phyloP scores from a whole-genome alignment of 2,888 invertebrate genomes.

The Smittia sp. region DNA sequence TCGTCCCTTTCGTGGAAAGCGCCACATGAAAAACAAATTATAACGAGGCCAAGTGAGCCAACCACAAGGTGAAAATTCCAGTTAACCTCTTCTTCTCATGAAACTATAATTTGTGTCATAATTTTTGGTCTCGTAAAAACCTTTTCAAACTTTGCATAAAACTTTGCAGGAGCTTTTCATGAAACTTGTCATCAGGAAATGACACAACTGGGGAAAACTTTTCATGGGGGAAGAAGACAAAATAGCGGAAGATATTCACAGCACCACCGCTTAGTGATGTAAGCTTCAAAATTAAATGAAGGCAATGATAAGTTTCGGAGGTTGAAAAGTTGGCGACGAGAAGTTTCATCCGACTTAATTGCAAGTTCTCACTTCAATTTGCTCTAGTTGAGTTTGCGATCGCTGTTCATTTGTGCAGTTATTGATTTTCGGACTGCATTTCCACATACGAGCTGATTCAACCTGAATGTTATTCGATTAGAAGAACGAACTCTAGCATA shows the following conservation, averaged over 20 bases:
- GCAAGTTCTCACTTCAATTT: too few species aligned
- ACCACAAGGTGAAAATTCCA: neutral
- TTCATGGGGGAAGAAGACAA: neutral
- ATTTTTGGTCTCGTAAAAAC: neutral
- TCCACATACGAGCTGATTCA: too few species aligned
- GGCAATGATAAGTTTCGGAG: too few species aligned
- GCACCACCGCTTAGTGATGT: too few species aligned
- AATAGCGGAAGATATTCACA: too few species aligned
- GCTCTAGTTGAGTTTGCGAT: too few species aligned
- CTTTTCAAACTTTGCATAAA: neutral
- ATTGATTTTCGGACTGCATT: neutral
- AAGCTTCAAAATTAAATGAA: too few species aligned
- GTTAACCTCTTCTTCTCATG: neutral
- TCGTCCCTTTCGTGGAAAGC: neutral
- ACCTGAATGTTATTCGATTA: too few species aligned
- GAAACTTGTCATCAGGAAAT: neutral
- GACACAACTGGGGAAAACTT: neutral
- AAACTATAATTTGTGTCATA: neutral
- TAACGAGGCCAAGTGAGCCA: neutral
- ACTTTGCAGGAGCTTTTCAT: neutral
- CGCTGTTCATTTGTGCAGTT: neutral
- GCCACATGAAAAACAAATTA: constrained; percentile 16
- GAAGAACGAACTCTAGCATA: neutral
- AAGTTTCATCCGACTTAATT: too few species aligned
- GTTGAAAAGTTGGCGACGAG: too few species aligned